phyloP scores from a whole-genome alignment of 2,797 vertebrate genomes.

The Strix occidentalis region DNA sequence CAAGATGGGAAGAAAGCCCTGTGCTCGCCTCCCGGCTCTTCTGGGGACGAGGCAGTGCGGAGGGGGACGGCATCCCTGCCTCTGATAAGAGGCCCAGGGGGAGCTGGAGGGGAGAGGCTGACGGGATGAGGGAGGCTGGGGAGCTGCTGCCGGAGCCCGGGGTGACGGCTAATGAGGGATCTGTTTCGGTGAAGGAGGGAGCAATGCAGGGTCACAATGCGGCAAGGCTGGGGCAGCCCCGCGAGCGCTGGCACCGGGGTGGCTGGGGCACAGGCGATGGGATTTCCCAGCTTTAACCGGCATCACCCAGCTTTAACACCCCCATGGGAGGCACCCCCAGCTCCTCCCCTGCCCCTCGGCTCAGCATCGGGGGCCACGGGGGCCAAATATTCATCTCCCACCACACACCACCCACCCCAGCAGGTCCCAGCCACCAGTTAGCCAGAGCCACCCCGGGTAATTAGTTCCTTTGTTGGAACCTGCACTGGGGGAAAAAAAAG shows the following conservation, averaged over 20 bases:
- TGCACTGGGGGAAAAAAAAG: background rate
- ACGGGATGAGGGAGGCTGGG: background rate
- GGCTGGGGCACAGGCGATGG: background rate
- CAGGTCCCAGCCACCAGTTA: fast-evolving
- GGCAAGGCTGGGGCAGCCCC: background rate
- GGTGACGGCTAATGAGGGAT: background rate
- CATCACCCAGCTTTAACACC: background rate
- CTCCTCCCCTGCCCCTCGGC: background rate
- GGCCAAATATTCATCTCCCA: background rate
- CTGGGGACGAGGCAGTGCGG: background rate
- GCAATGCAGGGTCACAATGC: background rate
- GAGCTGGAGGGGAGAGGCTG: background rate
- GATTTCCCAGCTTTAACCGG: background rate
- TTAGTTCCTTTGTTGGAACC: background rate
- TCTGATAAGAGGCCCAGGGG: background rate
- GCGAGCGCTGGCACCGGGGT: background rate
- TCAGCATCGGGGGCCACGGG: background rate
- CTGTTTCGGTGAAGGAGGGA: background rate
- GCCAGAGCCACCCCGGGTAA: background rate
- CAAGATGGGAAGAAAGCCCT: background rate
- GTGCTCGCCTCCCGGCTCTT: background rate
- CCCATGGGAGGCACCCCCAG: background rate
- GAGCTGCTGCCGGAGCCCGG: background rate
- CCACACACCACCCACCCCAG: fast-evolving
- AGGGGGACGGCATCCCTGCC: background rate